Evolutionary conservation across 1,140 invertebrate genomes (phyloP).

Genomic region (Tribolium madens): DNA sequence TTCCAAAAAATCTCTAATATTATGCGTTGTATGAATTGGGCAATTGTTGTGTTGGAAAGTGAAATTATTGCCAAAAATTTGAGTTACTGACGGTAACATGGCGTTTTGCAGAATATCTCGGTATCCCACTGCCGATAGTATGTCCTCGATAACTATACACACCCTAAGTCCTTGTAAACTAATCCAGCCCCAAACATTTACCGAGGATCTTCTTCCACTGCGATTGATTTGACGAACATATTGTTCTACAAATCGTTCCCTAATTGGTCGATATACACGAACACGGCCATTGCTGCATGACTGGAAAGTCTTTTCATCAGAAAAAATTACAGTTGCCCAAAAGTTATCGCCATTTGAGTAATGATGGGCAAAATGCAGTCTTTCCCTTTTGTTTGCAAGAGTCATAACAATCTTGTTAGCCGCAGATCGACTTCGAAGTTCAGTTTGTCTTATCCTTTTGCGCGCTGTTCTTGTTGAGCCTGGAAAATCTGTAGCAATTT

Average conservation of each 20-base stretch:
- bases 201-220: background rate
- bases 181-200: background rate
- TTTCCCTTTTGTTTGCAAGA: background rate
- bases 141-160: no score
- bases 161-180: no score
- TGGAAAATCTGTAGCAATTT: background rate
- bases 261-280: conserved; percentile 2
- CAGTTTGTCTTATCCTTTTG: background rate
- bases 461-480: background rate
- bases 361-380: background rate
- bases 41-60: background rate
- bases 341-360: background rate
- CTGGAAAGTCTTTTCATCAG: background rate
- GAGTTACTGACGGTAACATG: no score
- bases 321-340: background rate
- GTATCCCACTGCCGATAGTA: no score
- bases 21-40: background rate
- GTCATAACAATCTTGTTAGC: background rate
- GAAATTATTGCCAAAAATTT: background rate
- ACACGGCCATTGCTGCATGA: background rate
- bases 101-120: no score
- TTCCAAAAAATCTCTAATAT: background rate
- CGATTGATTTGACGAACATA: background rate
- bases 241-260: background rate
- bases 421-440: background rate